Conservation (phyloP, 2,888 invertebrate genomes). For the Colostygia pectinataria region DNA sequence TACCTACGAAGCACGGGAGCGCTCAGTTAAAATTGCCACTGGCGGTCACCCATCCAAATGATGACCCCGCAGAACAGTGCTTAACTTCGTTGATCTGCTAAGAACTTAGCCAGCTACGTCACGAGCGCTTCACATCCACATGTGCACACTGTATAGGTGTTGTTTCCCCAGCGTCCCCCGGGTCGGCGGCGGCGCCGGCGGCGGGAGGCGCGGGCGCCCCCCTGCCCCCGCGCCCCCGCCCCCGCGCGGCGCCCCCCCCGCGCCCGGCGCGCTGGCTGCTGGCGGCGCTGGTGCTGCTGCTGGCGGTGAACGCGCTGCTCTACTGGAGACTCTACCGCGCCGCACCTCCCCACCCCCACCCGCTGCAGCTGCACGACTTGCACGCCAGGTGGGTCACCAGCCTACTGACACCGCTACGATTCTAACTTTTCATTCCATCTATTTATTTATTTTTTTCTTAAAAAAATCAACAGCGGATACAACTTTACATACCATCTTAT, state of each 20-base stretch:
- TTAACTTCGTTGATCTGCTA: too few species aligned
- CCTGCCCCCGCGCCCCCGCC: conserved; percentile 41
- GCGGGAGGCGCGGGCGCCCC: conserved; percentile 38
- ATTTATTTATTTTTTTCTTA: too few species aligned
- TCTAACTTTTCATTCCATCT: background rate
- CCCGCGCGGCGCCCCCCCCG: conserved; percentile 47
- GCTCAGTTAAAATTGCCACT: too few species aligned
- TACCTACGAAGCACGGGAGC: too few species aligned
- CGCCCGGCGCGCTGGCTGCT: conserved; percentile 76
- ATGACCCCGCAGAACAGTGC: too few species aligned
- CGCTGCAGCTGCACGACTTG: conserved; percentile 44
- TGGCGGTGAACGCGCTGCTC: conserved; percentile 87
- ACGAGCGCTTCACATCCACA: too few species aligned
- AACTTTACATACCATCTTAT: too few species aligned
- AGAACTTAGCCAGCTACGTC: too few species aligned
- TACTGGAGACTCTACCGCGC: conserved; percentile 92
- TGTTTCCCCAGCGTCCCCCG: too few species aligned
- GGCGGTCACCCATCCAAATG: too few species aligned
- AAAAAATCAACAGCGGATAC: too few species aligned
- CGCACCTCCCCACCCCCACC: conserved; percentile 61
- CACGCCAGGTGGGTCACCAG: conserved; percentile 48
- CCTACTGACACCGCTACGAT: background rate
- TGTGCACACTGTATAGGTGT: too few species aligned
- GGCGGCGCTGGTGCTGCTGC: conserved; percentile 83
- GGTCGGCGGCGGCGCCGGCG: conserved; percentile 7